phyloP scores from a whole-genome alignment of 2,113 vertebrate genomes.

The Equus przewalskii region DNA sequence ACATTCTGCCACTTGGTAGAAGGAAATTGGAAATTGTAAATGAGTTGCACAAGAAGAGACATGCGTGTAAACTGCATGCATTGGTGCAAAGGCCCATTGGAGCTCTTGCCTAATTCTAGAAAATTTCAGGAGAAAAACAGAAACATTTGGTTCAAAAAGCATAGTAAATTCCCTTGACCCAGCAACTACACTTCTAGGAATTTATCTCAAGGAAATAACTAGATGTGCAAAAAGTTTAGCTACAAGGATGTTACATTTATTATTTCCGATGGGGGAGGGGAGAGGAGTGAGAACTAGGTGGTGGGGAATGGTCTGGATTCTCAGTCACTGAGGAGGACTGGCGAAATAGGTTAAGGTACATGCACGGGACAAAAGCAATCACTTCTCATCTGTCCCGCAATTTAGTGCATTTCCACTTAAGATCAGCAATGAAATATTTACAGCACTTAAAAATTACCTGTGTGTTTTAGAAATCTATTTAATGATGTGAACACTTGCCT shows the following conservation, averaged over 20 bases:
- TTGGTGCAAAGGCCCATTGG: background rate
- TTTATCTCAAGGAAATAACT: slow-evolving; percentile 41
- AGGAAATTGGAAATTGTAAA: background rate
- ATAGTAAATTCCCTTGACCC: background rate
- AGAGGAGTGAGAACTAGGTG: rapidly evolving
- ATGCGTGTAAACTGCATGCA: background rate
- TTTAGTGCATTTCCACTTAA: background rate
- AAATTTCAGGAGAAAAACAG: slow-evolving; percentile 21
- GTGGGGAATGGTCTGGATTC: background rate
- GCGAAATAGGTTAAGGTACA: background rate
- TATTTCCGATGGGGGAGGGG: background rate
- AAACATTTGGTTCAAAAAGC: slow-evolving; percentile 3
- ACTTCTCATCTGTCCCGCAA: background rate
- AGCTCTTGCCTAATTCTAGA: background rate
- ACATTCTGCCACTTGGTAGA: background rate
- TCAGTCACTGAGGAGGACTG: background rate
- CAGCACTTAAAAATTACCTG: background rate
- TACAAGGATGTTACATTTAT: background rate
- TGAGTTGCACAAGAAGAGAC: slow-evolving; percentile 9
- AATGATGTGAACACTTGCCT: background rate
- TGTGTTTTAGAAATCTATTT: slow-evolving; percentile 30
- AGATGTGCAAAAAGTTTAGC: background rate
- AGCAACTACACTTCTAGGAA: background rate
- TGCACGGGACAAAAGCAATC: background rate
- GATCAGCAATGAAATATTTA: background rate